Evolutionary conservation across 1,140 invertebrate genomes (phyloP).

Genomic region (Cherax destructor): DNA sequence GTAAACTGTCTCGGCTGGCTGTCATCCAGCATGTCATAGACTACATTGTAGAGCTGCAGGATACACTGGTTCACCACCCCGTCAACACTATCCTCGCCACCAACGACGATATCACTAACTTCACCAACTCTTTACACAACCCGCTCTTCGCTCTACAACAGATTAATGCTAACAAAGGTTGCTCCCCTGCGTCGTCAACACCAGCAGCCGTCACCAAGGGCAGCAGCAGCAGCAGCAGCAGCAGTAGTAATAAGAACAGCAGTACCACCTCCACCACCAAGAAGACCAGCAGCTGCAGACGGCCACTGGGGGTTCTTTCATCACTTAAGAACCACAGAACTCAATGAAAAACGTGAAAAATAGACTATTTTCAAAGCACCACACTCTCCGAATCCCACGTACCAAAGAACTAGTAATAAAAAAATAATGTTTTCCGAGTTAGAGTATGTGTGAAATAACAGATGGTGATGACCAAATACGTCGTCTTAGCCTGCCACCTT

Average conservation of each 20-base stretch:
- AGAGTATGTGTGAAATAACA: slow-evolving; percentile 33
- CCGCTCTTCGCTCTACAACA: slow-evolving; percentile 38
- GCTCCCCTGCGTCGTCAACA: neutral
- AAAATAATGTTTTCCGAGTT: slow-evolving; percentile 4
- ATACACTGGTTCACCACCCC: slow-evolving; percentile 57
- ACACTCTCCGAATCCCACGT: neutral
- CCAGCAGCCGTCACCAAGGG: neutral
- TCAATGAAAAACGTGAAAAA: neutral
- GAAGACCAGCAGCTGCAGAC: slow-evolving; percentile 37
- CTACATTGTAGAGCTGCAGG: slow-evolving; percentile 61
- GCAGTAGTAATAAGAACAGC: slow-evolving; percentile 25
- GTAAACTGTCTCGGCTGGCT: slow-evolving; percentile 50
- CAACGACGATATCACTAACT: slow-evolving; percentile 7
- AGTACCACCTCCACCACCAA: slow-evolving; percentile 5
- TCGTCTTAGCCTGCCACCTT: slow-evolving; percentile 8
- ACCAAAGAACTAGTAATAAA: slow-evolving; percentile 15
- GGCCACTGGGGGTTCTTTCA: slow-evolving; percentile 53
- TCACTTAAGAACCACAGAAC: slow-evolving; percentile 62
- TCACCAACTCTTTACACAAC: slow-evolving; percentile 14
- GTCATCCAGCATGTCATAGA: slow-evolving; percentile 62
- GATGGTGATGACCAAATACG: slow-evolving; percentile 32
- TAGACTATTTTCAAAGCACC: neutral
- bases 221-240: neutral
- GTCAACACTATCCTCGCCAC: slow-evolving; percentile 32
- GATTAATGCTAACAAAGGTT: neutral